Base-by-base conservation (phyloP, 1,140 invertebrate species). In the Pseudoatta argentina region DNA sequence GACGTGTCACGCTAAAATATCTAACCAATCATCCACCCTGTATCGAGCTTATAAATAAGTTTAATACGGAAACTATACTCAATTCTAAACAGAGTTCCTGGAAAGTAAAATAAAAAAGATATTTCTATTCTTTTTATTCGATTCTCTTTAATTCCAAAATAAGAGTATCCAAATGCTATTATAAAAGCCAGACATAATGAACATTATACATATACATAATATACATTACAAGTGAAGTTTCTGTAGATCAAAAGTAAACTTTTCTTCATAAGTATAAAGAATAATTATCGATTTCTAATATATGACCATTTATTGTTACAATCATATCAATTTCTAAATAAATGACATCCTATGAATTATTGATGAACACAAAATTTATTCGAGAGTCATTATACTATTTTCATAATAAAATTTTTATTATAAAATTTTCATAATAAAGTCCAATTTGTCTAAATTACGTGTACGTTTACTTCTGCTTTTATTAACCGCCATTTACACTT, bases 1-100 rank as follows among this genome's bases (percentile, higher is more conserved):
- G 66, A 82, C 48, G 7, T 48, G 48, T n/a, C 64, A 66, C 12
- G 21, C 24, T 61, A 61, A 75, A 73, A 83, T 4, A 61, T 24
- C 12, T 53, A 10, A 14, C 1, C 34, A 2, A 14, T 10, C 14
- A 51, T 10, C 0, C 27, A 67, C 0, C 4, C 30, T n/a, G 24
- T 10, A 21, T 55, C 21, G 14, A 3, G 77, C 14, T 24, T 12
- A 59, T 24, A 59, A 72, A 57, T 21, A 18, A 81, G 21, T 14
- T 57, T 21, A 24, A 24, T 24, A 24, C 1, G 7, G 27, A 44
- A 4, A 59, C 2, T 73, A 34, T 34, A 24, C 34, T 61, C 5
- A 39, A 44, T 30, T 27, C 24, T 73, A 72, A 72, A 30, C 8
- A 21, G 21, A 48, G 1, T 81, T 71, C 39, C 61, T 18, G 7